Evolutionary conservation across 2,113 vertebrate genomes (phyloP), one percentile per base, ranked within the genome.

Genomic region (Hiodon alosoides): DNA sequence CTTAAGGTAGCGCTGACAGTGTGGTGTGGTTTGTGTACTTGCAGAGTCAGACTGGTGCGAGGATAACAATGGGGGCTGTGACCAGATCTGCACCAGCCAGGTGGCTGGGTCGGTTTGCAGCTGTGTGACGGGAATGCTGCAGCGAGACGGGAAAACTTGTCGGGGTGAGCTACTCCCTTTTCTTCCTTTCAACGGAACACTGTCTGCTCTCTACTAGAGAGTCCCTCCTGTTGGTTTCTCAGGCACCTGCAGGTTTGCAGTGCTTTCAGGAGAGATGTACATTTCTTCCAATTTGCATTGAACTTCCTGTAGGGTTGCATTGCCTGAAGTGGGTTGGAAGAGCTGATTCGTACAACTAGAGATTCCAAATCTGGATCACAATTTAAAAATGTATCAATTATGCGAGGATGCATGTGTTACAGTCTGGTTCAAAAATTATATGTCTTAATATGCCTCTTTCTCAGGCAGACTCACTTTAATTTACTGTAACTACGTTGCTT

Each of bases 61-160:
- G 79, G 92, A 94, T 58, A 82, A 91, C 79, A 98, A 98, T 0
- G 97, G 96, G 0, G 96, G 97, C 62, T 99, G 97, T 51, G 95
- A 98, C 80, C 97, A 99, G 90, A 96, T 99, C 81, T 99, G 97
- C 84, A 95, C 90, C 0, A 99, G 96, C 82, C 90, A 80, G 66
- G 81, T 84, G 0, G 89, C 89, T 0, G 95, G 95, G 4, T 90
- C 95, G 0, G 82, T 97, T 72, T 99, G 97, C 84, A 98, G 97
- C 90, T 98, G 97, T 0, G 94, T 98, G 79, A 97, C 96, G 0
- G 97, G 97, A 61, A 94, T 89, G 5, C 87, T 99, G 82, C 96
- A 99, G 31, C 89, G 85, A 59, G 95, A 98, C 0, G 89, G 95
- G 72, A 94, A 91, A 80, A 98, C 92, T 88, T 98, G 97, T 83